Base-by-base conservation (phyloP, 37 sponge, comb jelly and placozoan genomes). In the Oscarella lobularis region DNA sequence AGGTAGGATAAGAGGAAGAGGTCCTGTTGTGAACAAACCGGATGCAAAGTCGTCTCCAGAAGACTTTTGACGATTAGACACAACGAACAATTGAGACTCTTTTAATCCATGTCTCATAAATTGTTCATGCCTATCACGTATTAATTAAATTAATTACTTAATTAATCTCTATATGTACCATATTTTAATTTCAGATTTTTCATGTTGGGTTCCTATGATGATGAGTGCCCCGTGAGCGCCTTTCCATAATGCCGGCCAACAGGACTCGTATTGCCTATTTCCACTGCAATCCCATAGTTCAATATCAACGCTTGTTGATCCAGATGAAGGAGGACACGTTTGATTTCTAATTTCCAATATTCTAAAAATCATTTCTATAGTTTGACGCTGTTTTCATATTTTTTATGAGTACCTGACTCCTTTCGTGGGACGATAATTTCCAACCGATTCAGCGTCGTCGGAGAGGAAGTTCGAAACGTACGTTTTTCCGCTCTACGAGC, bases 191-290 rank as follows among this genome's bases (percentile, higher is more conserved):
- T 48, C 60, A 48, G 9, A 48, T 9, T 48, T 48, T 9, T 20
- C 60, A 9, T 48, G 60, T 20, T 48, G 60, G 9, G 9, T 9
- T 27, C 20, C 60, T 27, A 9, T 27, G 20, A 91, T 81, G 38
- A 91, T 3, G 6, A 91, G n/a, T 3, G 87, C 83, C 31, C 92
- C 92, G 41, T 74, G 72, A n/a, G 71, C 74, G 37, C 82, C 92
- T 39, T 88, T 80, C 70, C 70, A 79, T 31, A 91, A 74, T 31
- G 86, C 86, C 55, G 92, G 89, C 92, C 92, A 91, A 36, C 89
- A 88, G 33, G 48, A 81, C 72, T 91, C 88, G n/a, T n/a, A n/a
- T n/a, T n/a, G n/a, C n/a, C n/a, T n/a, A n/a, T n/a, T n/a, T n/a
- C n/a, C n/a, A n/a, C n/a, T n/a, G n/a, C n/a, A n/a, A n/a, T n/a